Conservation (phyloP, 1,140 invertebrate genomes). For the Cardiocondyla obscurior region DNA sequence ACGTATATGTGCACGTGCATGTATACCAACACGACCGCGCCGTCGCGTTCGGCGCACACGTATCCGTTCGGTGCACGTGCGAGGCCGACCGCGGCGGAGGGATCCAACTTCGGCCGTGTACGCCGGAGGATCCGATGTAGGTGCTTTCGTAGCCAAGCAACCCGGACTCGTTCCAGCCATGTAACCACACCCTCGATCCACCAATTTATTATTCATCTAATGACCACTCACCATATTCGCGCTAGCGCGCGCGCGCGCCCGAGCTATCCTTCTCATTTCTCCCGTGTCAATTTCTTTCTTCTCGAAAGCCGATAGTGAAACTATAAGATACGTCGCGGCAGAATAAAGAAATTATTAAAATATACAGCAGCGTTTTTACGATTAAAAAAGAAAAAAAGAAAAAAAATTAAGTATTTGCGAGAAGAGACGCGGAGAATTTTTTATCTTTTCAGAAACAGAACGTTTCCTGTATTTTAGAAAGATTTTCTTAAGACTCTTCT, state of each 20-base stretch:
- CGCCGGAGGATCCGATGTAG: slow-evolving; percentile 71
- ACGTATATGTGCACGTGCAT: neutral
- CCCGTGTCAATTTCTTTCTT: neutral
- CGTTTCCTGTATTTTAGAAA: neutral
- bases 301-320: neutral
- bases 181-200: slow-evolving; percentile 78
- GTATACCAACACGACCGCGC: neutral
- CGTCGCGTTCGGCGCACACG: slow-evolving; percentile 2
- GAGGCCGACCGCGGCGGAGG: slow-evolving; percentile 32
- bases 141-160: slow-evolving; percentile 78
- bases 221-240: slow-evolving; percentile 59
- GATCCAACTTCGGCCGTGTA: slow-evolving; percentile 50
- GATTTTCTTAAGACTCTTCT: no score
- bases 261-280: neutral
- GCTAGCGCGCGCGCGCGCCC: neutral
- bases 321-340: neutral
- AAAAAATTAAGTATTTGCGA: no score
- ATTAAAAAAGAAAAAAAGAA: no score
- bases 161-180: slow-evolving; percentile 76
- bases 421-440: neutral
- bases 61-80: slow-evolving; percentile 34
- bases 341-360: neutral
- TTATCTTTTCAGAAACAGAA: neutral
- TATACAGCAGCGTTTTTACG: neutral
- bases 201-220: slow-evolving; percentile 80